Evolutionary conservation across 2,797 vertebrate genomes (phyloP).

Genomic region (Lemur catta): DNA sequence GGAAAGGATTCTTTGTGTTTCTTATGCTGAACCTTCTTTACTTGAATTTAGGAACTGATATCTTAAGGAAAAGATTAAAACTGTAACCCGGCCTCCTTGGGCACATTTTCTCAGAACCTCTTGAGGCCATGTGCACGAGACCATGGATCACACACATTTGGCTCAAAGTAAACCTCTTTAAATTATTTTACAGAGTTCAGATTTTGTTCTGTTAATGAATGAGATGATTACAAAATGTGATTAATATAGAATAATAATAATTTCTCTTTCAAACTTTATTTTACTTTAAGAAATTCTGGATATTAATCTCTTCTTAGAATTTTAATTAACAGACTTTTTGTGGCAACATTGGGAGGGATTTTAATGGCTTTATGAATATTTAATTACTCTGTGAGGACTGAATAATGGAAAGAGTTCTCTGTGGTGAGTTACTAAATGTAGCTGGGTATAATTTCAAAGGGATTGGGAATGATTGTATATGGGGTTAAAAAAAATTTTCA

Average conservation of each 20-base stretch:
- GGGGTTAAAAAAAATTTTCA: background rate
- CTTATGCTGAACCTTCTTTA: background rate
- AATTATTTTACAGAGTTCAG: background rate
- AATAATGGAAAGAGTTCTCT: background rate
- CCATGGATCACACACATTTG: background rate
- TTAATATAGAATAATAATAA: background rate
- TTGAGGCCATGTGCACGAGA: background rate
- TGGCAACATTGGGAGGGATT: background rate
- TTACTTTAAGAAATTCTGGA: background rate
- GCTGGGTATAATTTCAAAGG: background rate
- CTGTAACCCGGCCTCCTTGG: background rate
- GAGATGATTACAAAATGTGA: background rate
- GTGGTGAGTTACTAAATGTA: background rate
- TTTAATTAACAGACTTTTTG: background rate
- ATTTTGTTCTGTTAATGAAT: background rate
- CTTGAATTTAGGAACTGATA: background rate
- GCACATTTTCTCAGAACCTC: background rate
- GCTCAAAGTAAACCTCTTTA: background rate
- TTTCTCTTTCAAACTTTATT: background rate
- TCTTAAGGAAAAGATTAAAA: background rate
- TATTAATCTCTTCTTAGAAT: background rate
- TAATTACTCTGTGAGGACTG: background rate
- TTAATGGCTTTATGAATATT: background rate
- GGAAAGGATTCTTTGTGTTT: slow-evolving; percentile 27
- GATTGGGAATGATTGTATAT: background rate